Base-by-base conservation (phyloP, 2,888 invertebrate species). In the Ariolimax columbianus region DNA sequence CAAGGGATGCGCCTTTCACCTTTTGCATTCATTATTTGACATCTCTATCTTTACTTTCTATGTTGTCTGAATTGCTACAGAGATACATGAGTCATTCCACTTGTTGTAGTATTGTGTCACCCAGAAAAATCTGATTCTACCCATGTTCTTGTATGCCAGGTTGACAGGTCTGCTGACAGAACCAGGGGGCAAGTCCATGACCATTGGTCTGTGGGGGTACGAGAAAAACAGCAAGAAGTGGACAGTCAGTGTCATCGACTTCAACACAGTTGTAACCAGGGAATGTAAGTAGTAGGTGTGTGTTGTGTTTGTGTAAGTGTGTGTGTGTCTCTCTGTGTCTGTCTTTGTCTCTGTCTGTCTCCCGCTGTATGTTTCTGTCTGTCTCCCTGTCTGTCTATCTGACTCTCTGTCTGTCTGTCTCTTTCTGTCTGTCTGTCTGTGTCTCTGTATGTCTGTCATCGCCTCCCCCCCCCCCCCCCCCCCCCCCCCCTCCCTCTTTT, bases 201-300 rank as follows among this genome's bases (percentile, higher is more conserved):
- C 90, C 0, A 91, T 93, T 43, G 91, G 92, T 77, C 88, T 94
- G 73, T 94, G 94, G 94, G 94, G 94, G 7, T 93, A 92, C 85
- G 87, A 88, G 1, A 78, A 72, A 9, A 88, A 88, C 26, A 90
- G 90, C 73, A 90, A 88, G 55, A 91, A 90, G 40, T 94, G 94
- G 94, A 90, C 90, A 26, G 89, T 91, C 23, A 90, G 89, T 85
- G 90, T 92, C 36, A 91, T 94, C 47, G 92, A 94, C 89, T 94
- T 94, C 86, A 86, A 87, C 30, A 88, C 90, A n/a, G 89, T 93
- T 83, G 88, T 94, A 55, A 88, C 82, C 11, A 85, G 84, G 3
- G 82, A 92, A 59, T 94, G 93, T 93, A 86, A 90, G 93, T 87
- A n/a, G 51, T 40, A 26, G 40, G 3, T 30, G 17, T 66, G 33